Base-by-base conservation (phyloP, 1,140 invertebrate species). In the Caenorhabditis briggsae region DNA sequence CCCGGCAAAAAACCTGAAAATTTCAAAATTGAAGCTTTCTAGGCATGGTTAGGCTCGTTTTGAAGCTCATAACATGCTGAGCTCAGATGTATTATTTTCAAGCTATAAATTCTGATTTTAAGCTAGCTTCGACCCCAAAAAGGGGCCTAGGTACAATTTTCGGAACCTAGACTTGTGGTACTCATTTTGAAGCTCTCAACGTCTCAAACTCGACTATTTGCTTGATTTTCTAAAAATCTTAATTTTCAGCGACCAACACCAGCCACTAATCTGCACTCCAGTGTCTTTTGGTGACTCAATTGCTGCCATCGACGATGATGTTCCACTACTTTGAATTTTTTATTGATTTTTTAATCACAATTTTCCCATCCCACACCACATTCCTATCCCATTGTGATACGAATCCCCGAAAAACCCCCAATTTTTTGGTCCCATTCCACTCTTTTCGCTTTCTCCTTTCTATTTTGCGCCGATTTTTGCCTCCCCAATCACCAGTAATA, bases 361-460 rank as follows among this genome's bases (percentile, higher is more conserved):
- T 50, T 25, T 23, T 25, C 50, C 23, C 7, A 50, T 50, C 70
- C 65, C 16, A 46, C 5, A 74, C 25, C 16, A 78, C 70, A 78
- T 78, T 78, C 70, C 61, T 65, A 65, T 65, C 61, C 23, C 61
- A 65, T 65, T 65, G 61, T 65, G 61, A 65, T 65, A 65, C 61
- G 61, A 65, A 65, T 64, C 11, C 3, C 33, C 33, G 1, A 3
- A 33, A 33, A 33, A 33, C 1, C 33, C 33, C 33, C 33, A 33
- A 2, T 33, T 33, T 33, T 33, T 33, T 33, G 33, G 33, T 33
- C 33, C 33, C 33, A 33, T 33, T 33, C 33, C 33, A 33, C 33
- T 33, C 33, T 33, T 33, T 33, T 33, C 33, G 33, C 46, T n/a
- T 41, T 48, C 70, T 50, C 46, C 18, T 70, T 46, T 58, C 56